Evolutionary conservation across 2,113 vertebrate species (phyloP).

Genomic region (Hiodon tergisus): DNA sequence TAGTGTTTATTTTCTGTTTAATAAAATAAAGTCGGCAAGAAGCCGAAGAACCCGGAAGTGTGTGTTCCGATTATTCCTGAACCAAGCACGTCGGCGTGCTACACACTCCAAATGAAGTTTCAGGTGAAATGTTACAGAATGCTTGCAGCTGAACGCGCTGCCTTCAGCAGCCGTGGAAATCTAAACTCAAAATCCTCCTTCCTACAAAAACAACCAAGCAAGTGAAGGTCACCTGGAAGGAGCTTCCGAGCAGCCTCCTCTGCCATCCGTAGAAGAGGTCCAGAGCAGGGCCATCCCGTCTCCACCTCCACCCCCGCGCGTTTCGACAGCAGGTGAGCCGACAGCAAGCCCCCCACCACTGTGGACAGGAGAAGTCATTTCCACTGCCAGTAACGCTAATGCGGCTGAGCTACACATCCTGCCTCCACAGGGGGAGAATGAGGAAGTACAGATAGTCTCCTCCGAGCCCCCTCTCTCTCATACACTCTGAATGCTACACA

Average conservation of each 20-base stretch:
- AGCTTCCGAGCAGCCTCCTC: constrained; percentile 90
- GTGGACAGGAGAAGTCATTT: constrained; percentile 7
- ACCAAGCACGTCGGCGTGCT: no score
- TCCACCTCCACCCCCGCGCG: constrained; percentile 80
- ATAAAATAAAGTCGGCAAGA: no score
- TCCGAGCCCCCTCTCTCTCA: neutral
- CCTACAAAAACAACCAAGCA: neutral
- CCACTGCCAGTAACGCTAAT: neutral
- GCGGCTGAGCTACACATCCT: neutral
- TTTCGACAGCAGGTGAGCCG: constrained; percentile 85
- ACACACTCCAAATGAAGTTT: no score
- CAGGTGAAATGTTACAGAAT: no score
- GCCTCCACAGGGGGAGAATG: neutral
- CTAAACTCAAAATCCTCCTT: neutral
- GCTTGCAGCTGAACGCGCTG: neutral
- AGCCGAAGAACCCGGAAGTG: no score
- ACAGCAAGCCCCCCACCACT: constrained; percentile 95
- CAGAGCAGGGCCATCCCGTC: constrained; percentile 86
- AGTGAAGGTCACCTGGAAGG: constrained; percentile 73
- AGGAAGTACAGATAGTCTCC: no score
- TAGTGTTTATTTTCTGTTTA: no score
- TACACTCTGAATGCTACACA: constrained; percentile 7
- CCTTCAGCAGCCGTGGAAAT: neutral
- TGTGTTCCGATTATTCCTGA: no score
- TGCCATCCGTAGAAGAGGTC: constrained; percentile 90